Evolutionary conservation across 2,888 invertebrate genomes (phyloP), one percentile per base, ranked within the genome.

Genomic region (Nephrocerus scutellatus): DNA sequence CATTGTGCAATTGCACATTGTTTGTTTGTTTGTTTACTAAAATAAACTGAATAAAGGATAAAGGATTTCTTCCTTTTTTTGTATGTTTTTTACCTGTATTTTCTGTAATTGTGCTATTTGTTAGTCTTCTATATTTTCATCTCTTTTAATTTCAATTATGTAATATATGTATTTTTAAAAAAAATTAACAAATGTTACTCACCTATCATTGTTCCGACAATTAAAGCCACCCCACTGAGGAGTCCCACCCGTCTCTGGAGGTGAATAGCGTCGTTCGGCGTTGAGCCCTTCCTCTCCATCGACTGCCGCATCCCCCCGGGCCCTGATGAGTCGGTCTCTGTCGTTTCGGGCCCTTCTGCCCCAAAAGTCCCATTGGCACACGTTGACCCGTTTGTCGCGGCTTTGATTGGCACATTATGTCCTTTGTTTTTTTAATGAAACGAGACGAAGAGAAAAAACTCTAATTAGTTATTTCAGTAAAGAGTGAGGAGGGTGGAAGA

Each of bases 181-280:
- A 33, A 8, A 19, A 10, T 37, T 25, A 23, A n/a, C n/a, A n/a
- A n/a, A n/a, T n/a, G 35, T 25, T 35, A 60, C 74, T 73, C 68
- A 89, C 92, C 93, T 67, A 95, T 93, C 93, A 93, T 95, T 54
- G 93, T 93, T 63, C 93, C 93, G 60, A 93, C 92, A 75, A 93
- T 95, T 83, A 95, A 81, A 82, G 92, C 91, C 80, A 90, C 89
- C 82, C 93, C 93, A 84, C 91, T 91, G 83, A 92, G 75, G 82
- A 93, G 88, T 81, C 93, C 92, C 82, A 95, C 87, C 84, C 89
- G 87, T 85, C 91, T 90, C 89, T 91, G 84, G 88, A 91, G 89
- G 88, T 90, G 87, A 91, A 92, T 80, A 90, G 86, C 74, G 88
- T 90, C 85, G 84, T 88, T 82, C 89, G 80, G 74, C 87, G 83